Evolutionary conservation across 2,888 invertebrate genomes (phyloP), one percentile per base, ranked within the genome.

Genomic region (Netelia virgata): DNA sequence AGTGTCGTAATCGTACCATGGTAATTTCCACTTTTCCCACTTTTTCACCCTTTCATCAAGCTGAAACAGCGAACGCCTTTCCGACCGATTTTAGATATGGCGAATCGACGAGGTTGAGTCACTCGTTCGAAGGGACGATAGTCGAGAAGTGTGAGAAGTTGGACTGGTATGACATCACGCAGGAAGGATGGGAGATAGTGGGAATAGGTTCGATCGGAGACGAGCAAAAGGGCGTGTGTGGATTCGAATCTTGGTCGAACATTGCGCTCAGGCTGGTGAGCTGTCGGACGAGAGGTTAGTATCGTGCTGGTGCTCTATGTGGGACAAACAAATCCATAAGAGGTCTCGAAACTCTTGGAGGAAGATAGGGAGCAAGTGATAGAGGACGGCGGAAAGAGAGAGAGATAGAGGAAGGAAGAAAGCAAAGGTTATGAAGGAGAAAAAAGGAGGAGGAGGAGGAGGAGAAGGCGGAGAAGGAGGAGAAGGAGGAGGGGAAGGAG

Each of bases 251-350:
- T 76, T 70, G 76, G 61, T 80, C 72, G 66, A 78, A 61, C 59
- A 50, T 75, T 61, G 68, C 43, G 64, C 69, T 43, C 47, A 28
- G 57, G 74, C 70, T 75, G 77, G 75, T 85, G 82, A 82, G 75
- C 75, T 73, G 72, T 85, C 81, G 57, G 61, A 69, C 69, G 73
- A 77, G 74, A 28, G 47, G 61, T 11, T 50, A 63, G 82, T 83
- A 87, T 86, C 82, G 83, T 82, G 83, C 72, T 41, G 76, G 41
- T 57, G 18, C 57, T 57, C 28, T 72, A 23, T 18, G 28, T 20
- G 86, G 84, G 87, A 87, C 91, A 91, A 91, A 91, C 90, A 91
- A 89, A 91, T 91, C 89, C 90, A 91, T 91, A 90, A 89, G 90
- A 86, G 72, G n/a, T 81, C 63, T 61, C 61, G 75, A 20, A 50